Base-by-base conservation (phyloP, 2,113 vertebrate species). In the Dasyornis broadbenti region DNA sequence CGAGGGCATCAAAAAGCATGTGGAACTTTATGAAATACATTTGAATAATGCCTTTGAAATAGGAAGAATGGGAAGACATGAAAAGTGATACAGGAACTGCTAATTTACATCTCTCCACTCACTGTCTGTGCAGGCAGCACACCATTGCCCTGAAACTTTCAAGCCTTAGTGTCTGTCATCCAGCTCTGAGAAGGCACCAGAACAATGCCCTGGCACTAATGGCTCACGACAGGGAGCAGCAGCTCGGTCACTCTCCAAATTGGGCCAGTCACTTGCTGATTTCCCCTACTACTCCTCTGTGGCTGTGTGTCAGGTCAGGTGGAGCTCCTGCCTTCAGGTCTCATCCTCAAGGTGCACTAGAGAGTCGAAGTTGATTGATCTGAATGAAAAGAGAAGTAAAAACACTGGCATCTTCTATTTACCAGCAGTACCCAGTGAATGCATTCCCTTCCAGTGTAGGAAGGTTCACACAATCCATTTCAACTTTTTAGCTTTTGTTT, bases 21-120 rank as follows among this genome's bases (percentile, higher is more conserved):
- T 17, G 61, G 66, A 91, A 54, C 27, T 54, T n/a, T 37, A 33
- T 63, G 39, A 95, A 92, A 92, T 44, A 50, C 18, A 61, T 82
- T 87, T 87, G n/a, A 92, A 85, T 82, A 72, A 79, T 31, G 26
- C 40, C 26, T 91, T 87, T 54, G 50, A 94, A 91, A 91, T 3
- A 57, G 45, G 44, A 89, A 73, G 39, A 79, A 68, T 37, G 28
- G 19, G n/a, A 84, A 83, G 69, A 88, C 42, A 44, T 47, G 35
- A 76, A 82, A 82, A 82, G 30, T 2, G 0, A 35, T 23, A 42
- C 0, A 0, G 63, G 33, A 81, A 92, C 22, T 10, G 0, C 35
- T 56, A 9, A 45, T 73, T 56, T 86, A 33, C 50, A 28, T 52
- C 3, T 2, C 33, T 66, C 14, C 24, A 42, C 13, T 92, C 63